Percentiles rank a stretch among this genome's conserved stretches.
phyloP scores from a whole-genome alignment of 2,888 invertebrate species.

The Epinotia demarniana region DNA sequence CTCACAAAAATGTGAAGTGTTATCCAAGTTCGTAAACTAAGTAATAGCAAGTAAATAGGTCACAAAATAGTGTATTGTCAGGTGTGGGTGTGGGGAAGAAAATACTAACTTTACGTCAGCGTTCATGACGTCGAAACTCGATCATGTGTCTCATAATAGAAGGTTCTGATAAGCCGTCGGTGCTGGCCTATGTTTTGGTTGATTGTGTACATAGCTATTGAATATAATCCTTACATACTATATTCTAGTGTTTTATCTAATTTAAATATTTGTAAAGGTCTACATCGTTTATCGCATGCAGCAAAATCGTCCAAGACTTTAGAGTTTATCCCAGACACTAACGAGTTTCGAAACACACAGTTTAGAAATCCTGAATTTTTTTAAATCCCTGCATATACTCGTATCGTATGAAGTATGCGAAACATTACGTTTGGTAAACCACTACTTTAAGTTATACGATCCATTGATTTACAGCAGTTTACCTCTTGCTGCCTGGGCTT shows the following conservation, averaged over 20 bases:
- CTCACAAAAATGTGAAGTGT: conserved; percentile 21
- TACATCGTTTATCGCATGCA: background rate
- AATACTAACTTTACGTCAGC: conserved; percentile 29
- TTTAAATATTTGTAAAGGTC: too few species aligned
- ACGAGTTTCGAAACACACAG: background rate
- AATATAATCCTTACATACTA: too few species aligned
- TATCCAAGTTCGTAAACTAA: conserved; percentile 30
- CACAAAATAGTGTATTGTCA: conserved; percentile 15
- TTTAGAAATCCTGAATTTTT: background rate
- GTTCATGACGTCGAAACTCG: conserved; percentile 5
- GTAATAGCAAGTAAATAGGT: background rate
- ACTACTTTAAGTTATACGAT: conserved; percentile 6
- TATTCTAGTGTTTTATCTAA: too few species aligned
- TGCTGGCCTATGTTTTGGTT: too few species aligned
- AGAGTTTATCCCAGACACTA: background rate
- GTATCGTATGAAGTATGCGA: conserved; percentile 12
- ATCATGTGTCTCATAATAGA: conserved; percentile 9
- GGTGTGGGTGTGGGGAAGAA: conserved; percentile 4
- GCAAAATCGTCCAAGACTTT: background rate
- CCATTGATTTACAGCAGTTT: conserved; percentile 9
- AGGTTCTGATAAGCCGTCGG: conserved; percentile 8
- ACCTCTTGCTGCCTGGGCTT: background rate
- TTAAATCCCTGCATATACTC: conserved; percentile 3
- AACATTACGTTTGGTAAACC: background rate
- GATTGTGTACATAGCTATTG: too few species aligned